Evolutionary conservation across 2,113 vertebrate genomes (phyloP).

Genomic region (Numenius arquata): DNA sequence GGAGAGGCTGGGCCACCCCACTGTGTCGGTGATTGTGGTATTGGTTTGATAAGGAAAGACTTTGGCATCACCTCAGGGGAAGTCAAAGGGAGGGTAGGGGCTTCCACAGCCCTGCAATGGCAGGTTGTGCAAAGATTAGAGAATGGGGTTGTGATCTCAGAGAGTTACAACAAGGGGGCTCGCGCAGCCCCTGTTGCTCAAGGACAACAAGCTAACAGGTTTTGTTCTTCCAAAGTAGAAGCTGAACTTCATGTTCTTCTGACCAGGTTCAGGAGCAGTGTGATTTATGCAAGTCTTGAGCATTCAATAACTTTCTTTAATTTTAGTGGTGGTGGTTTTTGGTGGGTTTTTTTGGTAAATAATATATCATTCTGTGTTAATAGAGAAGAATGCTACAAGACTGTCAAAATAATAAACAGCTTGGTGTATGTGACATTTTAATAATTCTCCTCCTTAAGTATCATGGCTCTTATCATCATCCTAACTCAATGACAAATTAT

Average conservation of each 20-base stretch:
- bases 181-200: background rate
- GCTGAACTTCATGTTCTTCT: background rate
- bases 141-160: background rate
- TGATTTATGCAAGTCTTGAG: background rate
- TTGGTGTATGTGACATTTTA: background rate
- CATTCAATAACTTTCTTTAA: background rate
- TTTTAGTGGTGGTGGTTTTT: background rate
- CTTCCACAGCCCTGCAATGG: background rate
- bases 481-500: background rate
- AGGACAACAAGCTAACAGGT: background rate
- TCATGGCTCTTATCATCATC: background rate
- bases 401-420: background rate
- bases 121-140: background rate
- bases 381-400: background rate
- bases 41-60: background rate
- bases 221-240: background rate
- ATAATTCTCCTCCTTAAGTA: background rate
- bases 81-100: background rate
- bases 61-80: background rate
- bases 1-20: background rate
- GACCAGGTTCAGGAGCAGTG: background rate
- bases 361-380: background rate
- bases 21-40: rapidly evolving
- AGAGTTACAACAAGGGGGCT: background rate
- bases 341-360: background rate